Base-by-base conservation (phyloP, 2,888 invertebrate species). In the Lamellibrachia satsuma region DNA sequence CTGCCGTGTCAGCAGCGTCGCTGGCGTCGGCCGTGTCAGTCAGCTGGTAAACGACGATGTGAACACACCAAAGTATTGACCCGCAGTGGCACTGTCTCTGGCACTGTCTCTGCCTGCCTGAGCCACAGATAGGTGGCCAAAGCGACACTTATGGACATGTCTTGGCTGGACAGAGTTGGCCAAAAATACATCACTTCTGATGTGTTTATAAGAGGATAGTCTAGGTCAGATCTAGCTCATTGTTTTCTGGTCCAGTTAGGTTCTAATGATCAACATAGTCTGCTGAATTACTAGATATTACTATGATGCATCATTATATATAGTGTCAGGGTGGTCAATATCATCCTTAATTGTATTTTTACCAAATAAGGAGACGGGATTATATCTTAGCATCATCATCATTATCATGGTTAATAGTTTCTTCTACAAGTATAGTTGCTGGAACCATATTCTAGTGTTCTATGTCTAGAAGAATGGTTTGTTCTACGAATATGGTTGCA, bases 51-150 rank as follows among this genome's bases (percentile, higher is more conserved):
- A 75, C 75, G 75, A 15, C 75, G 75, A 75, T 75, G 75, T 75
- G 75, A 75, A 75, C 75, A 55, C 55, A 55, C 55, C 55, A 75
- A 60, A 75, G 75, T 75, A 75, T 75, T 75, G 75, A 75, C 75
- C 75, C 75, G 22, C 22, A 22, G 15, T 22, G 75, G n/a, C n/a
- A 22, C 75, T 75, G 75, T 6, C 75, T 75, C 15, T 22, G 6
- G 75, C 22, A 39, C 39, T 39, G 39, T 39, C 39, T 39, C 39
- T 39, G 39, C 39, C 39, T 39, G 39, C 39, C 39, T 39, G 39
- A 75, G 75, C 22, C 75, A 22, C 75, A 22, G 22, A 15, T 75
- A 75, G 75, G 75, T 75, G 75, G 75, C 75, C 22, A 22, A 11
- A n/a, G 15, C n/a, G n/a, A 22, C 75, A 75, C 75, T 75, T 75